Conservation (phyloP, 2,797 vertebrate species). For the Sebastes melanostomus region DNA sequence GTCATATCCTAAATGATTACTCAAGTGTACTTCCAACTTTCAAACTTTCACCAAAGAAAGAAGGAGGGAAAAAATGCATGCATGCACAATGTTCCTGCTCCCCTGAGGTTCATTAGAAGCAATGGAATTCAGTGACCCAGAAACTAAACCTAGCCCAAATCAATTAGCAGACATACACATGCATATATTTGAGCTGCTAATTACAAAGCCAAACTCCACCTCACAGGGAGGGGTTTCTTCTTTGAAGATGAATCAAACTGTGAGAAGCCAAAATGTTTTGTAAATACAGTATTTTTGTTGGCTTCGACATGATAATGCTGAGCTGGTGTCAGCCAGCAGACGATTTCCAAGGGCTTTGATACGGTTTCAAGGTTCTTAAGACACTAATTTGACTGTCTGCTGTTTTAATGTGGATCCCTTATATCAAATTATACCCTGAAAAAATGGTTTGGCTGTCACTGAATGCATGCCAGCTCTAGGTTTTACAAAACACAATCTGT, state of each 20-base stretch:
- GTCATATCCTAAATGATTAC: conserved; percentile 49
- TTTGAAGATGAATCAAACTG: conserved; percentile 71
- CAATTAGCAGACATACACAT: conserved; percentile 76
- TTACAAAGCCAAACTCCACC: conserved; percentile 74
- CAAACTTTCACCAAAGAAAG: conserved; percentile 63
- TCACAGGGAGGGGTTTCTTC: conserved; percentile 60
- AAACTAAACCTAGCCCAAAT: conserved; percentile 79
- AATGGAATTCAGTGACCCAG: conserved; percentile 84
- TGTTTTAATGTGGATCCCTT: not conserved
- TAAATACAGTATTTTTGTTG: conserved; percentile 47
- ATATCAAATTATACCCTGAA: not conserved
- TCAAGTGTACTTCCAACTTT: conserved; percentile 56
- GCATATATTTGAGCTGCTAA: conserved; percentile 72
- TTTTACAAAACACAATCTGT: not conserved
- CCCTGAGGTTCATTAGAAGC: conserved; percentile 81
- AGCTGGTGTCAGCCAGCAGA: conserved; percentile 4
- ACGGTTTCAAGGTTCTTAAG: conserved; percentile 6
- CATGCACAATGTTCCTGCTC: conserved; percentile 65
- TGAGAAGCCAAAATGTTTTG: conserved; percentile 55
- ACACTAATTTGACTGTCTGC: conserved; percentile 10
- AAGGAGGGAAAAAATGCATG: conserved; percentile 43
- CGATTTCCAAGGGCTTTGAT: conserved; percentile 1
- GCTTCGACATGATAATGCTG: conserved; percentile 19
- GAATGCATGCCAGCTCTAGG: not conserved
- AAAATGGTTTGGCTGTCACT: not conserved